Evolutionary conservation across 2,113 vertebrate genomes (phyloP), one percentile per base, ranked within the genome.

Genomic region (Callorhinus ursinus): DNA sequence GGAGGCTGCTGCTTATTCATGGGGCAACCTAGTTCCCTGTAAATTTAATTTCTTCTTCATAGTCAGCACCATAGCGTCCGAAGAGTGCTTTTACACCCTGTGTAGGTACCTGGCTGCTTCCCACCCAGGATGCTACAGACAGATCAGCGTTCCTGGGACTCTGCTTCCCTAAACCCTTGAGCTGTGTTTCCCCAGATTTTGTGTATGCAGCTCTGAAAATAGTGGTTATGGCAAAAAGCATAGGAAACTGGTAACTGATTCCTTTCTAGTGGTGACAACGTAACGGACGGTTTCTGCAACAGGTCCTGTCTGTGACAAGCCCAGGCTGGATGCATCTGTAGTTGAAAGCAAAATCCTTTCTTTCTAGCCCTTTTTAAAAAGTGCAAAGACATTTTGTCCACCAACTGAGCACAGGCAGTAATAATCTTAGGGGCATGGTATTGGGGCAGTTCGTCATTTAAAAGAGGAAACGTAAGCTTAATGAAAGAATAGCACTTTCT

Each of bases 231-330:
- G 80, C 92, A 93, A 87, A 95, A 76, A 92, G 51, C 36, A 77
- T 85, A 95, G 89, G 93, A 95, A 92, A 97, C 69, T 33, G 96
- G 22, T 42, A 94, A 94, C 57, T 55, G 97, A 97, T 63, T 97
- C 84, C 80, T 72, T 80, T 83, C 76, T 88, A 85, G 83, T 74
- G 89, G 86, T 80, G 77, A 81, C 95, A 79, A 87, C 49, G 69
- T 82, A 93, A 88, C 8, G 31, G 39, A 39, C 86, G 93, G 71
- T 79, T 97, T 96, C 71, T 95, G 80, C 80, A 95, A 86, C 8
- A 10, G 36, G 65, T 55, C 57, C 71, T 81, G 31, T 86, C 63
- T 42, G 82, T 46, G 76, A 31, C 28, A 28, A 93, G 65, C 46
- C 61, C 24, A 77, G 39, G 18, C 51, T 7, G 49, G 72, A 88